Base-by-base conservation (phyloP, 2,797 vertebrate species). In the Uromys caudimaculatus region DNA sequence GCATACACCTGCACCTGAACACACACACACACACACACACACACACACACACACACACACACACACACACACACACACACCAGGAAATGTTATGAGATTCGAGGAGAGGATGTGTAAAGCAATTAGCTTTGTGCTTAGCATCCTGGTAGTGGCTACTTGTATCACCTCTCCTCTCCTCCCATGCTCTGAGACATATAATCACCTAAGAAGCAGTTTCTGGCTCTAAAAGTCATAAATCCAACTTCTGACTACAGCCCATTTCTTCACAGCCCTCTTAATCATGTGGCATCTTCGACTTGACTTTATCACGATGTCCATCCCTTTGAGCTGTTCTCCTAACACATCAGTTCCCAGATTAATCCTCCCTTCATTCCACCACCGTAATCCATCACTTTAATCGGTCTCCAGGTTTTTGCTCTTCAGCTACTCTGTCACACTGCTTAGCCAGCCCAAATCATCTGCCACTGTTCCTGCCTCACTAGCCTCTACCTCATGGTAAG, bases 221-320 rank as follows among this genome's bases (percentile, higher is more conserved):
- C 85, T 92, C 56, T 87, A 50, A 91, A 89, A 95, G 67, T 93
- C 81, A 64, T 77, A 71, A 96, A 76, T 83, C 38, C 44, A 67
- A 54, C 3, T 38, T 58, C 69, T 89, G 79, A 67, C n/a, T 24
- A 21, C 32, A 38, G 44, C 35, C 17, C 44, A 11, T 54, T 32
- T 94, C 75, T 76, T 91, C 89, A 71, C 29, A 64, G 79, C n/a
- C 64, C 79, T 52, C 19, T 58, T 35, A 75, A 47, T 89, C 54
- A 32, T 3, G 32, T n/a, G 19, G 9, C 54, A 4, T 29, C 93
- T 90, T 84, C 52, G n/a, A 32, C 91, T 58, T 67, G 91, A 58
- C 56, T 23, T 94, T 10, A 32, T 86, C 62, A 19, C 3, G 24
- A 41, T 50, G 27, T 3, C 81, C 71, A 32, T 41, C 0, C 24